Evolutionary conservation across 2,113 vertebrate genomes (phyloP).

Genomic region (Geothlypis trichas): DNA sequence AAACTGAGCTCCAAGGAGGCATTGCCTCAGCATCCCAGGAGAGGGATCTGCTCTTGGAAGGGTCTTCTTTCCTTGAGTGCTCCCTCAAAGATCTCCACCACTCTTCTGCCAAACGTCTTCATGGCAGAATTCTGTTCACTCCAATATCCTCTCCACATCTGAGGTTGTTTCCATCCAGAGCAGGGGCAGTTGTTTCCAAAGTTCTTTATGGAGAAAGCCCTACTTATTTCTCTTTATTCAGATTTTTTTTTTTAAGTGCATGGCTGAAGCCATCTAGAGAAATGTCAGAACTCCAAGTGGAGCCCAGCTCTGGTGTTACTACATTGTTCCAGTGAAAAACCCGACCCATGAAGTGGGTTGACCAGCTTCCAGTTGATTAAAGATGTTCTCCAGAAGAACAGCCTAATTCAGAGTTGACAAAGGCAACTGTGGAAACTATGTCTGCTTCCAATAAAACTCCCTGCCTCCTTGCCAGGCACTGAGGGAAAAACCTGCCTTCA

Average conservation of each 20-base stretch:
- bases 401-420: neutral
- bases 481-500: conserved; percentile 10
- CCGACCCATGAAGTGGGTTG: neutral
- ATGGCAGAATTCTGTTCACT: neutral
- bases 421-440: conserved; percentile 32
- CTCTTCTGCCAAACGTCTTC: neutral
- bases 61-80: neutral
- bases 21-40: neutral
- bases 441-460: conserved; percentile 46
- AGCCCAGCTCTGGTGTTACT: neutral
- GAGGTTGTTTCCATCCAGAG: neutral
- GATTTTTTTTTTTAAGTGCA: neutral
- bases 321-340: conserved; percentile 18
- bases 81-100: neutral
- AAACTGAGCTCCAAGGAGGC: neutral
- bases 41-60: neutral
- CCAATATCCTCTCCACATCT: neutral
- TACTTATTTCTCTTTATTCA: neutral
- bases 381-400: conserved; percentile 42
- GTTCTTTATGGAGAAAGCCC: neutral
- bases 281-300: neutral
- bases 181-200: neutral
- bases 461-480: conserved; percentile 17
- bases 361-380: conserved; percentile 42
- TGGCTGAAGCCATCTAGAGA: neutral